These are phyloP conservation scores for Semicossyphus pulcher DNA, from an alignment of 2,113 vertebrate genomes.

Conservation along the genomic window DNA sequence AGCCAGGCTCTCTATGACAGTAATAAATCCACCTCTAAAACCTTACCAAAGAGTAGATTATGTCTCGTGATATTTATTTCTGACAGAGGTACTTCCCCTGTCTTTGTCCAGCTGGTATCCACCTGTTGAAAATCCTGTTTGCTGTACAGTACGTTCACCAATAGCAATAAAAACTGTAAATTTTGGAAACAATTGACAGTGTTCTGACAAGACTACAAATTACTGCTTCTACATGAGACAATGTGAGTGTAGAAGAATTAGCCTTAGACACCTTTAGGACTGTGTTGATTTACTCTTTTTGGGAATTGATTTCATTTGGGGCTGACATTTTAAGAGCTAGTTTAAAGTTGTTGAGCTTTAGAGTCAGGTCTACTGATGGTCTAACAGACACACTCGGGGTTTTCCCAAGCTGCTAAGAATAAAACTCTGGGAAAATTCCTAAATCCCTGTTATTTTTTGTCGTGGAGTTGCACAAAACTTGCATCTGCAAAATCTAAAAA, in stretches of 20 bases:
- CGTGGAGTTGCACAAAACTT: not conserved
- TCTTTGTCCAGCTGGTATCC: not conserved
- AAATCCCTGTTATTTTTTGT: not conserved
- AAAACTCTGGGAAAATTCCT: not conserved
- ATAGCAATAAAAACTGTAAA: not conserved
- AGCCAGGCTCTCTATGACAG: too few relatives aligned
- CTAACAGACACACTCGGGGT: not conserved
- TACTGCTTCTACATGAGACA: too few relatives aligned
- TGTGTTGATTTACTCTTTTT: too few relatives aligned
- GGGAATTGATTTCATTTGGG: too few relatives aligned
- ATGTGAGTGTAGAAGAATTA: too few relatives aligned
- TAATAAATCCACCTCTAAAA: too few relatives aligned
- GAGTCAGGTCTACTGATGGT: not conserved
- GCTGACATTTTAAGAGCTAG: too few relatives aligned
- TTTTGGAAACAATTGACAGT: not conserved
- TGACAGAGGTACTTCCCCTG: not conserved
- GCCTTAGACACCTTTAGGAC: too few relatives aligned
- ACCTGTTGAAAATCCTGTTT: not conserved
- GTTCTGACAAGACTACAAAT: too few relatives aligned
- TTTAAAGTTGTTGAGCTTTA: too few relatives aligned
- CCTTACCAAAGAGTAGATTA: not conserved
- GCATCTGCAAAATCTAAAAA: not conserved
- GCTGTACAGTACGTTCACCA: too few relatives aligned
- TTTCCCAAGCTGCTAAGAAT: conserved; percentile 1
- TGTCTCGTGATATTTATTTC: not conserved